These are phyloP conservation scores for Drosophila takahashii DNA, from an alignment of 1,140 invertebrate species.

Conservation along the genomic window DNA sequence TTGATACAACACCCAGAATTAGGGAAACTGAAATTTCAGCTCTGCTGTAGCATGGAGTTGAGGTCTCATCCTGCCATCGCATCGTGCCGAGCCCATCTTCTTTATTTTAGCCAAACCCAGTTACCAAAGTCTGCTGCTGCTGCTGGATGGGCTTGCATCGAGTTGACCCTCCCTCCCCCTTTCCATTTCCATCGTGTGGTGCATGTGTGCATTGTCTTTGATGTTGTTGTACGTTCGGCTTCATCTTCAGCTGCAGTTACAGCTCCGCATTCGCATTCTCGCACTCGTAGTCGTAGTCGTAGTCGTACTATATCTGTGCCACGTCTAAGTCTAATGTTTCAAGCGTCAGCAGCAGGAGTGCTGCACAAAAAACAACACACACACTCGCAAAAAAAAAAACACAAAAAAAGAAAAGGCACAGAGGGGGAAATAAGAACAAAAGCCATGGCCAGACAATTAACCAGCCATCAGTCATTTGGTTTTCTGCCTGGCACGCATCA, in stretches of 20 bases:
- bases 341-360: conserved; percentile 71
- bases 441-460: conserved; percentile 79
- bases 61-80: conserved; percentile 4
- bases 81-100: conserved; percentile 1
- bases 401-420: conserved; percentile 14
- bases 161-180: conserved; percentile 15
- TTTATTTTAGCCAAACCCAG: conserved; percentile 25
- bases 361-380: conserved; percentile 37
- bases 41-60: conserved; percentile 10
- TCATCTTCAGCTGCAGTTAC: conserved; percentile 49
- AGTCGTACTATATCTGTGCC: conserved; percentile 59
- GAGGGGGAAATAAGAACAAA: conserved; percentile 58
- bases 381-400: conserved; percentile 1
- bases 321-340: conserved; percentile 76
- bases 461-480: conserved; percentile 80
- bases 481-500: conserved; percentile 62
- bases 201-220: conserved; percentile 70
- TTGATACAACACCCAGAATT: conserved; percentile 26
- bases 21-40: conserved; percentile 43
- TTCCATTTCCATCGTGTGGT: background rate
- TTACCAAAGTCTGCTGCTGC: conserved; percentile 30
- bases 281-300: background rate
- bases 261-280: conserved; percentile 25
- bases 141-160: conserved; percentile 26
- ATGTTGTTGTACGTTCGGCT: conserved; percentile 50